These are phyloP conservation scores for Dolichomitus sp. DNA, from an alignment of 2,888 invertebrate genomes.

Conservation along the genomic window DNA sequence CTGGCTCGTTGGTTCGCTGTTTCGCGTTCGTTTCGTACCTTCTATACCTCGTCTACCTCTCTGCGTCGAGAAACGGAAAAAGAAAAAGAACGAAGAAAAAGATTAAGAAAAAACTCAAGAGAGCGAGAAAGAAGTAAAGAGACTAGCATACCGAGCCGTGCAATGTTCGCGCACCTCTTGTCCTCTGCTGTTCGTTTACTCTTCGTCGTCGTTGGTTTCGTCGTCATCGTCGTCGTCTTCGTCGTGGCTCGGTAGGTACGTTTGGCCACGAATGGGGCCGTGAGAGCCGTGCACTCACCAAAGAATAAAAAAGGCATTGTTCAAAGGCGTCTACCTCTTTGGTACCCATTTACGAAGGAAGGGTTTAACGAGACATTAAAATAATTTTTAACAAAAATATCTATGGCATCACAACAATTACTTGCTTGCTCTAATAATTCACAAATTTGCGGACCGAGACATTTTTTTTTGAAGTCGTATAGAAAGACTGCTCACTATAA, in stretches of 20 bases:
- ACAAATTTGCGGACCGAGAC: too few relatives aligned
- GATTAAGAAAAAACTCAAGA: conserved; percentile 14
- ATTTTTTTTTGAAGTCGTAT: too few relatives aligned
- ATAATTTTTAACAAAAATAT: conserved; percentile 3
- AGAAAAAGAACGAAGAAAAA: conserved; percentile 22
- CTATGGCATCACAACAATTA: neutral
- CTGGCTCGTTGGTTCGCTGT: conserved; percentile 73
- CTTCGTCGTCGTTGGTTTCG: conserved; percentile 39
- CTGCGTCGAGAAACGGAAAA: conserved; percentile 50
- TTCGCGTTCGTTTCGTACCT: conserved; percentile 67
- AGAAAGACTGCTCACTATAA: too few relatives aligned
- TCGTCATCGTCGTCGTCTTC: conserved; percentile 50
- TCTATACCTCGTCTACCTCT: conserved; percentile 50
- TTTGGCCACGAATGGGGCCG: conserved; percentile 65
- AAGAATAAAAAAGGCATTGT: conserved; percentile 62
- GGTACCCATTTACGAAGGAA: conserved; percentile 1
- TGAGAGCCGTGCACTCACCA: conserved; percentile 55
- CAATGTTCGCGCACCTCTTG: conserved; percentile 31
- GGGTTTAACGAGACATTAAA: conserved; percentile 7
- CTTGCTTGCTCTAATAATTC: neutral
- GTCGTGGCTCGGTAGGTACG: conserved; percentile 61
- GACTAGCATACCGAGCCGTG: conserved; percentile 36
- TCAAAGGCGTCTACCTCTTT: conserved; percentile 23
- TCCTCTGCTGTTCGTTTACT: conserved; percentile 17
- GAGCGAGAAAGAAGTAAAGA: conserved; percentile 33